Evolutionary conservation across 2,888 invertebrate species (phyloP), one percentile per base, ranked within the genome.

Genomic region (Drosophila formosana): DNA sequence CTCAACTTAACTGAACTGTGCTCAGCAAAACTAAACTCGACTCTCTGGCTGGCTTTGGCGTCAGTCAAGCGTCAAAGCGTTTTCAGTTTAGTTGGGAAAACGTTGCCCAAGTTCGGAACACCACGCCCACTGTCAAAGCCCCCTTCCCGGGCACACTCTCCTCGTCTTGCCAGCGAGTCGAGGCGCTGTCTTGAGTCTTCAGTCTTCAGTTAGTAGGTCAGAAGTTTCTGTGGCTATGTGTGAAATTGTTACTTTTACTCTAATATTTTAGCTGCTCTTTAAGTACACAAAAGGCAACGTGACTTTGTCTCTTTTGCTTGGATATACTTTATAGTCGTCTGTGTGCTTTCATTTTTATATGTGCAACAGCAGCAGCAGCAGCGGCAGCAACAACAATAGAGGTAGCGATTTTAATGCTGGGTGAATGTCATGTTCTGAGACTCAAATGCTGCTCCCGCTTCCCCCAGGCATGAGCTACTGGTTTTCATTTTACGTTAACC

Each of bases 31-130:
- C 56, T 51, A 60, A 53, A 55, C 65, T 47, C 52, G 51, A 69
- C 55, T 60, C 32, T 64, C 37, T 4, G 47, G 46, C 72, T 66
- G 34, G 55, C 57, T 64, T 66, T 53, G 75, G 71, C 78, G 84
- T 87, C 82, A 87, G 75, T 82, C 82, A 87, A 87, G 88, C 82
- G 82, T 82, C 88, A 82, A 87, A 87, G 78, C 79, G 82, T 70
- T 84, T 75, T 72, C 60, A 56, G 55, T 72, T 66, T 34, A 56
- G 55, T 56, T 51, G 51, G 74, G 62, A 76, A 78, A 78, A 60
- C 81, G 82, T 71, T 81, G 78, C 67, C 77, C 83, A 86, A 82
- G 73, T 75, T 81, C 51, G 64, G 71, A 61, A 47, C 47, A 11
- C 26, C 8, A 13, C n/a, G 37, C 58, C 37, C 34, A 30, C 23